Conservation (phyloP, 2,888 invertebrate genomes). For the Lycia hirtaria region DNA sequence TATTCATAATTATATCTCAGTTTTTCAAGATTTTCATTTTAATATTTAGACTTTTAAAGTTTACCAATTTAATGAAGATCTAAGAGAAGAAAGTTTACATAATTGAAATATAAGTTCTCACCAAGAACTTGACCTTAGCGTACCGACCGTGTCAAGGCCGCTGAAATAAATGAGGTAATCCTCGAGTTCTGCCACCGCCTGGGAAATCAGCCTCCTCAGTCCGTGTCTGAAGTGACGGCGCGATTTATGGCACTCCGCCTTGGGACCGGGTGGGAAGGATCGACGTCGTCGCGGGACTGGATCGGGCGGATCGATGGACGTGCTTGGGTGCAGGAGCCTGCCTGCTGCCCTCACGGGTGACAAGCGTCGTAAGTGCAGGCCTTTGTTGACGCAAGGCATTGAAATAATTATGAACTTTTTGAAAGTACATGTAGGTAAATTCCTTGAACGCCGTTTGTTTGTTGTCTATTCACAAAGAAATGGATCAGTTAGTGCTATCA, state of each 20-base stretch:
- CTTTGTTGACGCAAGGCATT: too few species aligned
- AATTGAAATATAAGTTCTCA: neutral
- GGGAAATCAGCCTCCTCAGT: slow-evolving; percentile 69
- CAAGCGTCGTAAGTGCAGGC: neutral
- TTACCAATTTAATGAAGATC: too few species aligned
- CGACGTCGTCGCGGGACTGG: slow-evolving; percentile 21
- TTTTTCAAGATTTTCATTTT: too few species aligned
- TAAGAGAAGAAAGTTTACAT: neutral
- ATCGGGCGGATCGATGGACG: slow-evolving; percentile 12
- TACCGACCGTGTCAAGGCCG: slow-evolving; percentile 46
- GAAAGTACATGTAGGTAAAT: too few species aligned
- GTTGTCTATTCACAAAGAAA: too few species aligned
- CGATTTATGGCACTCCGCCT: slow-evolving; percentile 68
- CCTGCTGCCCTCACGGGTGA: neutral
- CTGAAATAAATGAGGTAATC: slow-evolving; percentile 55
- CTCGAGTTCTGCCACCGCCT: slow-evolving; percentile 56
- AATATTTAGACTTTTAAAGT: too few species aligned
- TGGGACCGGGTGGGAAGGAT: slow-evolving; percentile 46
- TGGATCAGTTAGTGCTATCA: too few species aligned
- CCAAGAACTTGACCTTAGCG: slow-evolving; percentile 44
- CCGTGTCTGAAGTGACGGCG: slow-evolving; percentile 54
- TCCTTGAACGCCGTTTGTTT: too few species aligned
- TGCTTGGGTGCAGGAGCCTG: slow-evolving; percentile 20
- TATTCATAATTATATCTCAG: too few species aligned
- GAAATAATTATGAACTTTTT: too few species aligned